Conservation (phyloP, 1,140 invertebrate species). For the Gerris buenoi region DNA sequence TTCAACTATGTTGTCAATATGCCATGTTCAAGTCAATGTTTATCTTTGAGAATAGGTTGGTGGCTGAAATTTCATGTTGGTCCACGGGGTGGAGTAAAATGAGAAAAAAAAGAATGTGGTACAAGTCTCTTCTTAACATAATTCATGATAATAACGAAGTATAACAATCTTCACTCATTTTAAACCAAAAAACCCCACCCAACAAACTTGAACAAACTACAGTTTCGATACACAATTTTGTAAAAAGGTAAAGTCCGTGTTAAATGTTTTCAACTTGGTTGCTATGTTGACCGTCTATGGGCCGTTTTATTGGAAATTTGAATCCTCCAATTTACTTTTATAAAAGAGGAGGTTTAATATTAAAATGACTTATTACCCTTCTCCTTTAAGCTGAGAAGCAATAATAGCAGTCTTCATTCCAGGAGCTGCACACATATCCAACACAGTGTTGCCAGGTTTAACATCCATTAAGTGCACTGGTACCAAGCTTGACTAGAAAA, state of each 20-base stretch:
- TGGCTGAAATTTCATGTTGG: too few relatives aligned
- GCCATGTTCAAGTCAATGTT: too few relatives aligned
- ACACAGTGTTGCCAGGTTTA: not conserved
- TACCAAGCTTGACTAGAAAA: not conserved
- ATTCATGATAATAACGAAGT: too few relatives aligned
- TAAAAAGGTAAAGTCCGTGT: not conserved
- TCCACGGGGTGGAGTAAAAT: too few relatives aligned
- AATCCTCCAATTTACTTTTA: not conserved
- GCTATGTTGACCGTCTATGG: not conserved
- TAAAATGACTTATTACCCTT: not conserved
- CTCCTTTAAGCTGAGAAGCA: not conserved
- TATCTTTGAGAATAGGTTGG: too few relatives aligned
- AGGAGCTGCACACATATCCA: slow-evolving; percentile 1
- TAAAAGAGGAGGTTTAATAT: not conserved
- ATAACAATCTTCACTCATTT: too few relatives aligned
- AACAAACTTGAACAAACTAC: too few relatives aligned
- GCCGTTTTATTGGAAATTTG: not conserved
- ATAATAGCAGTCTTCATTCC: not conserved
- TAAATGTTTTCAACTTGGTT: not conserved
- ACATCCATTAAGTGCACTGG: not conserved
- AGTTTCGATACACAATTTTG: not conserved
- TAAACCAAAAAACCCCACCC: too few relatives aligned
- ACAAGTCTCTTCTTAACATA: too few relatives aligned
- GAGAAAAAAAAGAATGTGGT: too few relatives aligned
- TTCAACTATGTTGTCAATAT: too few relatives aligned